Base-by-base conservation (phyloP, 2,113 vertebrate species). In the Dasyprocta punctata region DNA sequence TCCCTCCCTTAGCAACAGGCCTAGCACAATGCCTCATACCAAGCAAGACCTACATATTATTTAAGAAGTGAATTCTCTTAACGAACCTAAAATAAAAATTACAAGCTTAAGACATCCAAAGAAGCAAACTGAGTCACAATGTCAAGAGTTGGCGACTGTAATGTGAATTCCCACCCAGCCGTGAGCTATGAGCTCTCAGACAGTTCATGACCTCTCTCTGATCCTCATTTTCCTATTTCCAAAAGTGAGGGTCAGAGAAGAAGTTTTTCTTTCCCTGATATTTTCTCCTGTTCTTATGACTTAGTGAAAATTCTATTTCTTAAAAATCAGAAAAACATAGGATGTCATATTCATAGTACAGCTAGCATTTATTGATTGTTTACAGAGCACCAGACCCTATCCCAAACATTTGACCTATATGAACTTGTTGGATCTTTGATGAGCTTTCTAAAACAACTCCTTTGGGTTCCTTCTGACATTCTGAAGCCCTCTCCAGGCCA, bases 241-340 rank as follows among this genome's bases (percentile, higher is more conserved):
- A 94, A 87, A 86, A 63, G 44, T 83, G 49, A 86, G 49, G 14
- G 14, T 38, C 87, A 80, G 20, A 36, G 49, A 24, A 44, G 26
- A 52, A 84, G 33, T 61, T 7, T 54, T 61, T 44, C 33, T 97
- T 84, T 30, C 61, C 84, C 69, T 95, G 49, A 84, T 16, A 91
- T 81, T 90, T 84, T 73, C 7, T 83, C 30, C 63, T 85, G 6
- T 69, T 84, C 20, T 78, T 80, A 9, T 67, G 38, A 41, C 6
- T 91, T 80, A 81, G 30, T 91, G 20, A 90, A 96, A 96, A 84
- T 73, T 30, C 0, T n/a, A 44, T 93, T 80, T 90, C 41, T 89
- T 60, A 82, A 94, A 75, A 54, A 91, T 26, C 61, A 78, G 44
- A 49, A 78, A 78, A 30, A 28, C 26, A 9, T 30, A 19, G 4